Evolutionary conservation across 2,113 vertebrate genomes (phyloP).

Genomic region (Bufo bufo): DNA sequence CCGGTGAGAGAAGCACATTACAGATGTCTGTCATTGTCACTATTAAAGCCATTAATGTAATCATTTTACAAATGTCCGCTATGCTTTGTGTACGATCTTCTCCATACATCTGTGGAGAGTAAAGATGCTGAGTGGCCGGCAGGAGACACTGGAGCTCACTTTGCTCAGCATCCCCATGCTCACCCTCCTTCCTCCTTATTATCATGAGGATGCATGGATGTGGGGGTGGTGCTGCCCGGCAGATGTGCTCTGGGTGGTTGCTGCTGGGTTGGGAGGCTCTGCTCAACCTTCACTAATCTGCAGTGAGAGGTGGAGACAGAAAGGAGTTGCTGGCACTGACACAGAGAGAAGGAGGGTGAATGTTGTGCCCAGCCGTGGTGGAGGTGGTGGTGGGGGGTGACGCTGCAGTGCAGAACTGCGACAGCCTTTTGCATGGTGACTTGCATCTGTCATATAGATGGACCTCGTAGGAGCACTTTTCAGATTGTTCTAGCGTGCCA

Average conservation of each 20-base stretch:
- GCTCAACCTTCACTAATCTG: conserved; percentile 57
- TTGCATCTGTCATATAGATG: conserved; percentile 1
- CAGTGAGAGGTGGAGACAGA: conserved; percentile 57
- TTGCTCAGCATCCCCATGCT: conserved; percentile 2
- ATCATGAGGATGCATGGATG: conserved; percentile 30
- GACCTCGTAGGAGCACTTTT: not conserved
- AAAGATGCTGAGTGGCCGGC: not conserved
- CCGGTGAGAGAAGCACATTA: too few species aligned
- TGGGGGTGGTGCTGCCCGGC: conserved; percentile 36
- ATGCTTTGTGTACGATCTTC: not conserved
- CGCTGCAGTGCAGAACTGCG: conserved; percentile 57
- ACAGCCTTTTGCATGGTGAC: conserved; percentile 33
- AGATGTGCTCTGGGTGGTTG: conserved; percentile 49
- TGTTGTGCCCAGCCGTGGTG: conserved; percentile 45
- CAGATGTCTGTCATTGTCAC: too few species aligned
- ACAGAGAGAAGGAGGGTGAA: conserved; percentile 40
- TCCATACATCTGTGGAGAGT: not conserved
- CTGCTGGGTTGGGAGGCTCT: conserved; percentile 42
- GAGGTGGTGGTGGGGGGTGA: not conserved
- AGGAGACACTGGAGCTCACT: not conserved
- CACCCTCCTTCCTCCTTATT: not conserved
- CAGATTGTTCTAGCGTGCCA: not conserved
- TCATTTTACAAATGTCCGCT: too few species aligned
- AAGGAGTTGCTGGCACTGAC: conserved; percentile 44
- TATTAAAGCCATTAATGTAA: too few species aligned